Base-by-base conservation (phyloP, 2,113 vertebrate genomes). In the Petroica traversi region DNA sequence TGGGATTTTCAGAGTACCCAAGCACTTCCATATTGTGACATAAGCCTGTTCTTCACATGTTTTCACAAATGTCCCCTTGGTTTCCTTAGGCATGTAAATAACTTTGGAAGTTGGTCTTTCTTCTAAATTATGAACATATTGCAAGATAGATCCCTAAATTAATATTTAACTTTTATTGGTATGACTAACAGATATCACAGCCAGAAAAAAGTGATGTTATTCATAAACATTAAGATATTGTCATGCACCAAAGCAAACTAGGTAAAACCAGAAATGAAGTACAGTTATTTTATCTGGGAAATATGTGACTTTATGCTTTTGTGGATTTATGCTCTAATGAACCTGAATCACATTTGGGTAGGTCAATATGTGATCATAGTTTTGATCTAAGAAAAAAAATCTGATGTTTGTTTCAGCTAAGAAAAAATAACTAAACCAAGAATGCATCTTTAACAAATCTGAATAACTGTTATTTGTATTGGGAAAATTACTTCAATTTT, bases 311-410 rank as follows among this genome's bases (percentile, higher is more conserved):
- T 81, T 41, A 75, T 85, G 66, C 25, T 77, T 89, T 76, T 93
- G 83, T 81, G 80, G 68, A 71, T 91, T 75, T 92, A 89, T 93
- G 85, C 85, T 92, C 88, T 86, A 74, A 9, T 96, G 94, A 97
- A 88, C 78, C 59, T 77, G 74, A 90, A 36, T 94, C 18, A 51
- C 38, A 71, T 80, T 36, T 92, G 43, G 20, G 38, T 55, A 88
- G 49, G 34, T 91, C 55, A 73, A 13, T 91, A 29, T 80, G 52
- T 59, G 63, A 66, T 88, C 67, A 58, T 26, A 48, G 28, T 87
- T 83, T 92, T 93, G 67, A 92, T 71, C 52, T 72, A 76, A 92
- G 38, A 16, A 63, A 88, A 84, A 58, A 69, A 54, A 14, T 4
- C 11, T 59, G 28, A 77, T 82, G 15, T 54, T 22, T 59, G 22